phyloP scores from a whole-genome alignment of 2,113 vertebrate species.

The Phocoena sinus region DNA sequence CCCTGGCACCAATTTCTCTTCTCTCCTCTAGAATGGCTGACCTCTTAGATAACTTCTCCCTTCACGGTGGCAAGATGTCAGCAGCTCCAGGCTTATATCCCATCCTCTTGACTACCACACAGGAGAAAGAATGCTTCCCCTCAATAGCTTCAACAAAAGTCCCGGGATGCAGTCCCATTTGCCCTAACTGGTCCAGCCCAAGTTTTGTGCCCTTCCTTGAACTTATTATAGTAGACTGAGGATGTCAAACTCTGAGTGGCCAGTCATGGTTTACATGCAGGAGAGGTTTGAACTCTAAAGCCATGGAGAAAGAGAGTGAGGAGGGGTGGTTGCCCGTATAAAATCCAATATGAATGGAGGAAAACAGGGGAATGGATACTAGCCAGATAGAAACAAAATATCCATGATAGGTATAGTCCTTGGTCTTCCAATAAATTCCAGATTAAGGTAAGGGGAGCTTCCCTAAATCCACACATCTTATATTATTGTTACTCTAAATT shows the following conservation, averaged over 20 bases:
- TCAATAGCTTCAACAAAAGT: not conserved
- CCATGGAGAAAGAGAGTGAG: not conserved
- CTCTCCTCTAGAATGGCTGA: not conserved
- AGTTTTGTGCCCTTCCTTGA: not conserved
- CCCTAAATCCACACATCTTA: not conserved
- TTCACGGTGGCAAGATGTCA: not conserved
- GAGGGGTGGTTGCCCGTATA: fast-evolving
- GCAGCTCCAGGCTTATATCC: not conserved
- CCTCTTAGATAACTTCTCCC: not conserved
- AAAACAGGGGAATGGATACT: not conserved
- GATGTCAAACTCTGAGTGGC: not conserved
- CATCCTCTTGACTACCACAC: not conserved
- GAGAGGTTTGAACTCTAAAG: not conserved
- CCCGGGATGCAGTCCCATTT: not conserved
- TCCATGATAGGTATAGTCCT: not conserved
- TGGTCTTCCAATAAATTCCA: not conserved
- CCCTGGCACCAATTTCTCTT: not conserved
- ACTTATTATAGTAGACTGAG: not conserved
- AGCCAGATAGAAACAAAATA: not conserved
- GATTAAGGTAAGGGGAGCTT: not conserved
- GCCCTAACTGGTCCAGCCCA: not conserved
- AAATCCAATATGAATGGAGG: not conserved
- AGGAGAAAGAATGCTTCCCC: not conserved
- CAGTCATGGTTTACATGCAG: not conserved
- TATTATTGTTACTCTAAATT: not conserved